Conservation (phyloP, 2,888 invertebrate genomes). For the Eremobia ochroleuca region DNA sequence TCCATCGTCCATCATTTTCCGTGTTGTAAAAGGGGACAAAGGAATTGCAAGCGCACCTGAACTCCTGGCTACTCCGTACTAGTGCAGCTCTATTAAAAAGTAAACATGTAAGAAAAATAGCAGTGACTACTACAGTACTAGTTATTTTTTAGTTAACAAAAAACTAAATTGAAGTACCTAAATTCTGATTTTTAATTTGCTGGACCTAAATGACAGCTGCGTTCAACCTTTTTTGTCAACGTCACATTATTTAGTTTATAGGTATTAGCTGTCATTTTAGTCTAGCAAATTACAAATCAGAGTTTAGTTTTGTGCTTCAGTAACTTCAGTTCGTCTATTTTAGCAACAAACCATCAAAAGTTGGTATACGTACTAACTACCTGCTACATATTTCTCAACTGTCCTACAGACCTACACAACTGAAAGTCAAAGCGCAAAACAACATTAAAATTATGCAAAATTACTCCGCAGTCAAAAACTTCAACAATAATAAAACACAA, state of each 20-base stretch:
- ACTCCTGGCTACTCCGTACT: not conserved
- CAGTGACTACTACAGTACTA: not conserved
- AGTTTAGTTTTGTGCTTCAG: not conserved
- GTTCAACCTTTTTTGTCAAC: not conserved
- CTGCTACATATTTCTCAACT: not conserved
- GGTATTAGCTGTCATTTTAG: not conserved
- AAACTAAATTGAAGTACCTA: too few relatives aligned
- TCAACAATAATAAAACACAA: conserved; percentile 32
- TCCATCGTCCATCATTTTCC: conserved; percentile 51
- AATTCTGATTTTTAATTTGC: not conserved
- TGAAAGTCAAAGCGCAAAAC: conserved; percentile 13
- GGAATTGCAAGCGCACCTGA: conserved; percentile 33
- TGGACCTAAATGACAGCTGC: not conserved
- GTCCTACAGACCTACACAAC: not conserved
- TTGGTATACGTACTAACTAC: not conserved
- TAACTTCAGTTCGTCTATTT: not conserved
- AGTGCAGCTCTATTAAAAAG: not conserved
- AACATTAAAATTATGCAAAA: conserved; percentile 9
- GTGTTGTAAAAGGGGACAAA: conserved; percentile 45
- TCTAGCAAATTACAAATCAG: not conserved
- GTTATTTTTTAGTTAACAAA: not conserved
- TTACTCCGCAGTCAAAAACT: conserved; percentile 3
- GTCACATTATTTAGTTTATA: not conserved
- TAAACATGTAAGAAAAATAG: not conserved
- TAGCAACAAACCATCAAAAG: not conserved